Base-by-base conservation (phyloP, 1,140 invertebrate species). In the Vollenhovia emeryi region DNA sequence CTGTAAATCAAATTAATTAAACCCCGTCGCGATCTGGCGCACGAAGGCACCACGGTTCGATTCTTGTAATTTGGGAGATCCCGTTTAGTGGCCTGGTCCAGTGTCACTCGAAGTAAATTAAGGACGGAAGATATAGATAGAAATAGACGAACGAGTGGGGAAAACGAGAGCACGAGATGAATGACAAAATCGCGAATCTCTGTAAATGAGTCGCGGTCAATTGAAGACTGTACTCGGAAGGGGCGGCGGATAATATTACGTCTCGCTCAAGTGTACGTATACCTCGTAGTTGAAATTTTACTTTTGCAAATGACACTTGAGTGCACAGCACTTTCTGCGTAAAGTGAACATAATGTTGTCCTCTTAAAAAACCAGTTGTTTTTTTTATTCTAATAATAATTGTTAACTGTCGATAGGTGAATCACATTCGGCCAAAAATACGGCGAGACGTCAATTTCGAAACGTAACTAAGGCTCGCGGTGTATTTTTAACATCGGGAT, bases 401-500 rank as follows among this genome's bases (percentile, higher is more conserved):
- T 57, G n/a, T n/a, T 36, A 45, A 36, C 36, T 15, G 33, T 33
- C 66, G 50, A 80, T 52, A 82, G 18, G n/a, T 24, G 40, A 40
- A 13, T 55, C 24, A 33, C 36, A 40, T 57, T 45, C 9, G 43
- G 36, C 27, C n/a, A 40, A 73, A 82, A 45, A 3, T 71, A 50
- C n/a, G 64, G 36, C 36, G 13, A 45, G 13, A 33, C 30, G 64
- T 30, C 36, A 50, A 57, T 71, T 80, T 40, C 18, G 78, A 82
- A 82, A 50, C 64, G 64, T 71, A 73, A 52, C 43, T 69, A 69
- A 80, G 21, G 52, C 78, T 82, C 50, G 40, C 50, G 50, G 87
- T 89, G 80, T 75, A 84, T 87, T 88, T 71, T 87, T 89, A 82
- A 90, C 85, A 75, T 86, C 59, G 59, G 30, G 73, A 85, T 59